Conservation (phyloP, 1,140 invertebrate species). For the Maconellicoccus hirsutus region DNA sequence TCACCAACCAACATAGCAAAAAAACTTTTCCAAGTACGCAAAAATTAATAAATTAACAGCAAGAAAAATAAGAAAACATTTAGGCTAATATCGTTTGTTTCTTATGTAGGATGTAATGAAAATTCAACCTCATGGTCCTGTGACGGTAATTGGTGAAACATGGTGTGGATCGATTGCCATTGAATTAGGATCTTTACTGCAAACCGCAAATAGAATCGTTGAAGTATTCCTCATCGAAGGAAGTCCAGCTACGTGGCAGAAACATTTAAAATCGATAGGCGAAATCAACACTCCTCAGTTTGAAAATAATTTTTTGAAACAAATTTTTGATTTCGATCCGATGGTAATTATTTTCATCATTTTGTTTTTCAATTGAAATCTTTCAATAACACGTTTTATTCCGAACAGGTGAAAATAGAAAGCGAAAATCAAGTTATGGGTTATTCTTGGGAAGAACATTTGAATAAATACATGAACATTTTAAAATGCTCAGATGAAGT, state of each 20-base stretch:
- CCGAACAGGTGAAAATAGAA: not conserved
- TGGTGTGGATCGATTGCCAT: constrained; percentile 28
- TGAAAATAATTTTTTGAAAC: not conserved
- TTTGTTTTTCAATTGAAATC: too few relatives aligned
- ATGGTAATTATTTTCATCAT: constrained; percentile 1
- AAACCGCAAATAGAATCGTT: constrained; percentile 25
- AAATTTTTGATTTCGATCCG: not conserved
- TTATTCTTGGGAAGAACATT: not conserved
- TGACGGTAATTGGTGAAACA: constrained; percentile 28
- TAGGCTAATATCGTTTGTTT: too few relatives aligned
- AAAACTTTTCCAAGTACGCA: not conserved
- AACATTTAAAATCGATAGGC: not conserved
- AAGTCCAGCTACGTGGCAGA: not conserved
- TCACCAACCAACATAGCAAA: not conserved
- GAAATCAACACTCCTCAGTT: not conserved
- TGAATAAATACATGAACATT: not conserved
- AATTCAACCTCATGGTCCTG: constrained; percentile 26
- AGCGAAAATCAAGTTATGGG: not conserved
- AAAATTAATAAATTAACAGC: not conserved
- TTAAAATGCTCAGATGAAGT: not conserved
- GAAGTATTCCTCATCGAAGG: constrained; percentile 26
- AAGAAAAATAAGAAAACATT: too few relatives aligned
- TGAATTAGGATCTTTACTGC: constrained; percentile 26
- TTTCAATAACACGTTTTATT: too few relatives aligned
- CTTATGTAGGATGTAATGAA: constrained; percentile 24